A percentile compares a stretch with the other conserved stretches of the same genome.
These are phyloP conservation scores for Tryphoninae sp. DNA, from an alignment of 2,888 invertebrate species.

Conservation along the genomic window DNA sequence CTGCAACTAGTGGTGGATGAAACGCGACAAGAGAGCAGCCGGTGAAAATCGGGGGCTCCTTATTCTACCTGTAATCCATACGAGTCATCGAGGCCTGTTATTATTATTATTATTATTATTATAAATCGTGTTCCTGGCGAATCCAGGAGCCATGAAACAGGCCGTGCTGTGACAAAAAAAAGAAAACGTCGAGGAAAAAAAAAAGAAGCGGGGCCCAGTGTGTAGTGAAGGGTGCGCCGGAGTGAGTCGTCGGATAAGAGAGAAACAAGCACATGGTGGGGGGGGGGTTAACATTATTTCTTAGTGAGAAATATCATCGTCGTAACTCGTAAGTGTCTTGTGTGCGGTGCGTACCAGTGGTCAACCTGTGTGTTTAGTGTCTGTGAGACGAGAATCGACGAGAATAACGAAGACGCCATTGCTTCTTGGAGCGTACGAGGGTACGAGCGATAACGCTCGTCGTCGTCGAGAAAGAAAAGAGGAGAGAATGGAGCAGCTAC, in stretches of 20 bases:
- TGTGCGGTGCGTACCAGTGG: neutral
- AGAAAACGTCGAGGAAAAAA: neutral
- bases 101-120: constrained; percentile 19
- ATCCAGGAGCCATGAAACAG: constrained; percentile 15
- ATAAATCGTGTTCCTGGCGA: constrained; percentile 5
- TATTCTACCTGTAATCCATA: constrained; percentile 19
- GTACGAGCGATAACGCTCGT: constrained; percentile 11
- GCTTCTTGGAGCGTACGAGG: constrained; percentile 14
- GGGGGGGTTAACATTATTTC: constrained; percentile 5
- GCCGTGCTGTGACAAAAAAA: constrained; percentile 23
- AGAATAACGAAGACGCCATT: neutral
- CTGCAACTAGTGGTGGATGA: constrained; percentile 61
- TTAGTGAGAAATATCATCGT: neutral
- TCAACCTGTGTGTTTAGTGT: neutral
- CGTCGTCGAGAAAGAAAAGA: constrained; percentile 28
- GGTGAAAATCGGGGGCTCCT: constrained; percentile 22
- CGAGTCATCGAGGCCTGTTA: neutral
- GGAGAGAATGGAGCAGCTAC: constrained; percentile 55
- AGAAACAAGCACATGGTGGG: neutral
- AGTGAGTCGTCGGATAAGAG: neutral
- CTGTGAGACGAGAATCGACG: neutral
- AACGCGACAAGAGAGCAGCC: constrained; percentile 26
- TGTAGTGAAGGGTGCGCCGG: neutral
- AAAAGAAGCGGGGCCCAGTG: constrained; percentile 1
- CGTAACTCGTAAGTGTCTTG: neutral